phyloP scores from a whole-genome alignment of 2,888 invertebrate genomes.

The Schrankia costaestrigalis region DNA sequence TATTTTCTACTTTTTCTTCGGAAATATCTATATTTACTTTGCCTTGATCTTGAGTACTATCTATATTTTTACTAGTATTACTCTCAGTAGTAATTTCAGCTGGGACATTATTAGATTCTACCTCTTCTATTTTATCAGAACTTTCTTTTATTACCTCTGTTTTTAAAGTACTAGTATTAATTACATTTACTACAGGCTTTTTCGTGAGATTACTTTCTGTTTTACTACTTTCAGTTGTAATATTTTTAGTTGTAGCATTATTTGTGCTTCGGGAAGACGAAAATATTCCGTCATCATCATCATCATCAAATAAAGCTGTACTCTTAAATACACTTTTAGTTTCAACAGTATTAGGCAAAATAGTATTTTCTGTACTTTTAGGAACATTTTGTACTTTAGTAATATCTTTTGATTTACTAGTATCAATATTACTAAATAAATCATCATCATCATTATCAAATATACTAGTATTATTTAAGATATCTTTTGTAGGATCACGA shows the following conservation, averaged over 20 bases:
- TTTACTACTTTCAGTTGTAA: neutral
- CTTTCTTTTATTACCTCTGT: neutral
- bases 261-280: too few species aligned
- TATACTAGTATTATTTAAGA: constrained; percentile 26
- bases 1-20: too few species aligned
- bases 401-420: constrained; percentile 3
- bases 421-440: constrained; percentile 38
- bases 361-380: constrained; percentile 4
- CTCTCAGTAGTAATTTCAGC: too few species aligned
- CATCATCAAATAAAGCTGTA: constrained; percentile 53
- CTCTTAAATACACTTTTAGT: constrained; percentile 25
- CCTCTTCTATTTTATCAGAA: neutral
- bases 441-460: constrained; percentile 58
- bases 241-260: neutral
- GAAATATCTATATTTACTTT: too few species aligned
- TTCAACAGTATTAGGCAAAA: constrained; percentile 4
- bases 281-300: constrained; percentile 41
- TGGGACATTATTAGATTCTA: neutral
- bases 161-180: neutral
- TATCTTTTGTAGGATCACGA: neutral
- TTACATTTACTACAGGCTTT: too few species aligned
- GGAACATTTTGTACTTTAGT: constrained; percentile 14
- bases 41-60: too few species aligned
- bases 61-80: too few species aligned
- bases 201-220: neutral